Evolutionary conservation across 2,113 vertebrate genomes (phyloP).

Genomic region (Oceanodroma tethys): DNA sequence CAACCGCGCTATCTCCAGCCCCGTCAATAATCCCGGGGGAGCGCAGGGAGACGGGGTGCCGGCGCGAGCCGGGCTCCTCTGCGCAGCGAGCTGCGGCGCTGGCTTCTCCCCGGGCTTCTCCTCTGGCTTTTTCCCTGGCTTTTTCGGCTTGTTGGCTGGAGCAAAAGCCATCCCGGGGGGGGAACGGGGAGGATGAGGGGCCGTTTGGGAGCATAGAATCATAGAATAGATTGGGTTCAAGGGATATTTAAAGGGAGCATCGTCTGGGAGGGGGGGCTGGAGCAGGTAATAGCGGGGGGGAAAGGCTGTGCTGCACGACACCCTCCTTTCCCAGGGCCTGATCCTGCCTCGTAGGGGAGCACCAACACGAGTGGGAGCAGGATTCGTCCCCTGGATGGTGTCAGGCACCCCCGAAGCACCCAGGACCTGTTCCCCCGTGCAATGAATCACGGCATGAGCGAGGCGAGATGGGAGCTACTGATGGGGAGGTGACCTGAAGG

Average conservation of each 20-base stretch:
- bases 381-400: background rate
- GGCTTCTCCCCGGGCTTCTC: background rate
- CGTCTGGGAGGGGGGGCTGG: background rate
- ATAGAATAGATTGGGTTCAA: background rate
- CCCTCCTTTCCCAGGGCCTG: background rate
- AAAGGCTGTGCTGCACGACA: rapidly evolving
- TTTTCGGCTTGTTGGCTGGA: background rate
- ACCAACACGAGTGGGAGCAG: rapidly evolving
- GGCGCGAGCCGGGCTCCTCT: background rate
- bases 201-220: background rate
- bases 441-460: background rate
- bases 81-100: background rate
- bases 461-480: background rate
- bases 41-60: background rate
- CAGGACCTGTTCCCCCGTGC: background rate
- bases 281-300: background rate
- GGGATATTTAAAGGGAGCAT: background rate
- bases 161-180: rapidly evolving
- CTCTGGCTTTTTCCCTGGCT: background rate
- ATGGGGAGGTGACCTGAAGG: background rate
- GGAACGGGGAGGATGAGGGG: background rate
- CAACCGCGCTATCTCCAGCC: background rate
- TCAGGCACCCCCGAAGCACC: background rate
- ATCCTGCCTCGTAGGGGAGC: background rate
- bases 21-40: background rate